Evolutionary conservation across 2,888 invertebrate species (phyloP), one percentile per base, ranked within the genome.

Genomic region (Tetragonisca angustula): DNA sequence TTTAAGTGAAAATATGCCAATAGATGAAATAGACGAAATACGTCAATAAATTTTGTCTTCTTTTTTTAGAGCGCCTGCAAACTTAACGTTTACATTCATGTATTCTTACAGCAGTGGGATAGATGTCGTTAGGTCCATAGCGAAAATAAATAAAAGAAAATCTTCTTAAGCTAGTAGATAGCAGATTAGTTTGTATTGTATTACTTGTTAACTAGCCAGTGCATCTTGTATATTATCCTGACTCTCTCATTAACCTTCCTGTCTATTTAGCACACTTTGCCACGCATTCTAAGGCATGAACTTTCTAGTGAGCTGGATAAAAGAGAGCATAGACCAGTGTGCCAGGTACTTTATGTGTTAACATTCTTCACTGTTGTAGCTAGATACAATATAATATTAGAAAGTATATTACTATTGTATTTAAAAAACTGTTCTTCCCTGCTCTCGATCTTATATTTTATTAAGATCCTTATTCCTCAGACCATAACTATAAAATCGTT

Each of bases 311-410:
- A 92, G 91, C 89, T 90, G 89, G 87, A 89, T 91, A 87, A 91
- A 90, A 92, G 92, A 93, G 92, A 93, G 93, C 92, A 92, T 92
- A 92, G 92, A 92, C 91, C 92, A 92, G 92, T 92, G 91, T 92
- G 92, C 93, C 92, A 92, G 93, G 93, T 93, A 93, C 93, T 92
- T 86, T 91, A 91, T 92, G 91, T 92, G 91, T 92, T 92, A 91
- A 91, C 90, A 91, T 92, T 92, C 90, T 89, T 79, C 86, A 88
- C 88, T 86, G 85, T 84, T 89, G 88, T 91, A 91, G 92, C 91
- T 91, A 91, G 91, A 90, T 91, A 90, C 88, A 89, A 90, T 91
- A 88, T 84, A 85, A 84, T 88, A 91, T 91, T 90, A 90, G 91
- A 91, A 89, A 90, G 87, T 89, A 89, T 89, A 91, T 90, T 89